Evolutionary conservation across 2,797 vertebrate genomes (phyloP), one percentile per base, ranked within the genome.

Genomic region (Eremophila alpestris): DNA sequence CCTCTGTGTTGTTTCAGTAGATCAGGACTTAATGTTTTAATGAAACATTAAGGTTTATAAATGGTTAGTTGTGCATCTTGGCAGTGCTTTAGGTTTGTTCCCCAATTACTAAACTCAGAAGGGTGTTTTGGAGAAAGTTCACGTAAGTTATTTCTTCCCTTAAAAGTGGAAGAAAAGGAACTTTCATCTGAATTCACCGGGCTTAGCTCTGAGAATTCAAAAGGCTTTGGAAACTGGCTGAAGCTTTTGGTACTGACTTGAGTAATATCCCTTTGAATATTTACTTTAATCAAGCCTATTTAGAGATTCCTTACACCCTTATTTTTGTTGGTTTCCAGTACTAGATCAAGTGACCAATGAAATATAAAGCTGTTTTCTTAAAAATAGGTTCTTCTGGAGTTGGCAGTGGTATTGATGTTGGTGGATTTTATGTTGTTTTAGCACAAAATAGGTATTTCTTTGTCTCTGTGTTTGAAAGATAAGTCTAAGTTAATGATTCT

Each of bases 101-200:
- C 92, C 83, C 94, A 59, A 8, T 74, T 84, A 43, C 55, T 81
- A n/a, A 76, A 69, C 64, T 90, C 62, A 68, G 87, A 93, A 96
- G 76, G 16, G 83, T 89, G 30, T 94, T 96, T 87, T 92, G 49
- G 52, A 82, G 90, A 91, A 87, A 68, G 93, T 95, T 96, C 63
- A 29, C 67, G 79, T 79, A 84, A 83, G 38, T 90, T 86, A 49
- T 89, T 96, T 94, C 62, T 90, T 91, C 74, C 84, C 75, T 94
- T 91, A 93, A 96, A 95, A 95, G 73, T 62, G 67, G 90, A 95
- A 97, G 92, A 96, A 96, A 94, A 88, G 85, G 56, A 90, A 92
- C 76, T 94, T 96, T 92, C 79, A 91, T 96, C 90, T 95, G 87
- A 94, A 97, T 96, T 97, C 89, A 91, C 49, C 1, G 18, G 20